Percentiles rank a stretch among this genome's conserved stretches.
These are phyloP conservation scores for Thomomys bottae DNA, from an alignment of 2,113 vertebrate species.

Conservation along the genomic window DNA sequence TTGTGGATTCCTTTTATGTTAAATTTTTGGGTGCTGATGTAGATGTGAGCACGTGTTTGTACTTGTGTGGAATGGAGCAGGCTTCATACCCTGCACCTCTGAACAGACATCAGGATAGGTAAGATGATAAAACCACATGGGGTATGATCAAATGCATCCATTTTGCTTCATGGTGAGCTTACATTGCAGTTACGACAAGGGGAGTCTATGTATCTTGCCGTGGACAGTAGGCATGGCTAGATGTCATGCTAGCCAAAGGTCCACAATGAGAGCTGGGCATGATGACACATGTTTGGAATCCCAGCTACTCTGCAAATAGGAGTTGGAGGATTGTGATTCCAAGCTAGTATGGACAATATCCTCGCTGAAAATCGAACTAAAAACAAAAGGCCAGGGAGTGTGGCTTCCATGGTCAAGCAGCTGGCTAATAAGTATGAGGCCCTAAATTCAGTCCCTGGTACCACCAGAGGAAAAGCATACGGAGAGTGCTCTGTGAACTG, in stretches of 20 bases:
- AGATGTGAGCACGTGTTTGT: not conserved
- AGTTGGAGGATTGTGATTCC: no score
- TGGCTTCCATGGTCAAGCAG: no score
- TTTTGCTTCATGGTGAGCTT: not conserved
- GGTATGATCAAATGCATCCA: not conserved
- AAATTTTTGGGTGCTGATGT: not conserved
- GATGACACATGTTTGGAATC: no score
- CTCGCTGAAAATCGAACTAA: no score
- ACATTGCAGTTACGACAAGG: not conserved
- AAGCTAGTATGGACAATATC: no score
- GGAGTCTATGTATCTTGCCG: not conserved
- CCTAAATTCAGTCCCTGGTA: no score
- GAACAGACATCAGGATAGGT: not conserved
- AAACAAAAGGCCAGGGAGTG: no score
- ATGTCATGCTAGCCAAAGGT: not conserved
- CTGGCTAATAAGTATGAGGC: no score
- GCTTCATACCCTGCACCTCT: not conserved
- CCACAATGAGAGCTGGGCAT: no score
- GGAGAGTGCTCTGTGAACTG: not conserved
- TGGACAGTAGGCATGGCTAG: not conserved
- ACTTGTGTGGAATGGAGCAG: accelerated
- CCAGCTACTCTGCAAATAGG: no score
- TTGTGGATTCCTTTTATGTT: not conserved
- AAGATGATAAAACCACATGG: not conserved
- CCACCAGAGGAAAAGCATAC: not conserved